phyloP scores from a whole-genome alignment of 2,113 vertebrate species.

The Anseranas semipalmata region DNA sequence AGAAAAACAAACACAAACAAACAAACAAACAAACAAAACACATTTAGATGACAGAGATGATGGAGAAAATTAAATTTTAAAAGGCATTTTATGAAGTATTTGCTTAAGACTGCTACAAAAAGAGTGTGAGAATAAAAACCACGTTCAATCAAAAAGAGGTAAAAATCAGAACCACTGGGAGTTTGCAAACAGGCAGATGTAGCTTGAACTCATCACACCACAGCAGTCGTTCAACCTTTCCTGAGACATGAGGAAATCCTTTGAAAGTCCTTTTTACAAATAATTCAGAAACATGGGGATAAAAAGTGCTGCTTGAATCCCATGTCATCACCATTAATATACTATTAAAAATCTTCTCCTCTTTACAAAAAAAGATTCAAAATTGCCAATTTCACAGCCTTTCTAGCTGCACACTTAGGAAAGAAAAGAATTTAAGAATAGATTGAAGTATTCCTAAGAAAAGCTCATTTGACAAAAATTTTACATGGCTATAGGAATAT shows the following conservation, averaged over 20 bases:
- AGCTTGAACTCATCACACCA: not conserved
- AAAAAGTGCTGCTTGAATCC: not conserved
- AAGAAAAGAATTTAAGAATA: not conserved
- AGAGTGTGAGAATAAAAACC: not conserved
- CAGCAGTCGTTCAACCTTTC: not conserved
- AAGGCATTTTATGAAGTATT: not conserved
- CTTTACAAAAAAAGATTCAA: not conserved
- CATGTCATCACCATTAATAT: not conserved
- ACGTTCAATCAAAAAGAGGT: not conserved
- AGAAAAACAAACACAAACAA: no score
- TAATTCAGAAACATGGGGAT: rapidly evolving
- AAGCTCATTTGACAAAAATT: not conserved
- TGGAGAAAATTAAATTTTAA: not conserved
- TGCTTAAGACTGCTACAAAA: not conserved
- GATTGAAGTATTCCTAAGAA: not conserved
- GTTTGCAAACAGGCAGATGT: not conserved
- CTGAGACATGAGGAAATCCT: not conserved
- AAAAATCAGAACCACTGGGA: not conserved
- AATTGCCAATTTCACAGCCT: not conserved
- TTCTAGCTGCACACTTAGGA: not conserved
- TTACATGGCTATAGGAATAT: not conserved
- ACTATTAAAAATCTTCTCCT: not conserved
- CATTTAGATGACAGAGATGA: not conserved
- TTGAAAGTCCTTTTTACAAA: not conserved
- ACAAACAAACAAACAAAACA: not conserved